These are phyloP conservation scores for Caenorhabditis wallacei DNA, from an alignment of 2,888 invertebrate genomes.

Conservation along the genomic window DNA sequence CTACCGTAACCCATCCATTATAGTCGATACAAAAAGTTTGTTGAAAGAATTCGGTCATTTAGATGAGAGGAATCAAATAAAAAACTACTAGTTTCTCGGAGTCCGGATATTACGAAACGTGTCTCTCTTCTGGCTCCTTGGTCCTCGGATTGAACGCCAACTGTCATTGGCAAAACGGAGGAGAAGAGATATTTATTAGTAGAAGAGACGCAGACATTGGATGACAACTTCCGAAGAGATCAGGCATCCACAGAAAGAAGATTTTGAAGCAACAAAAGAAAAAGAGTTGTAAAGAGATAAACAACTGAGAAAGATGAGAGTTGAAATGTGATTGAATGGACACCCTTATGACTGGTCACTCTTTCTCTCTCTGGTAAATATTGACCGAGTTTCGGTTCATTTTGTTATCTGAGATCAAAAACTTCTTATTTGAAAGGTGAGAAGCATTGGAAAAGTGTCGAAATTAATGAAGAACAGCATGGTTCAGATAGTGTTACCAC, in stretches of 20 bases:
- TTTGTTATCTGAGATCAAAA: background rate
- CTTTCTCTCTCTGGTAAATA: constrained; percentile 17
- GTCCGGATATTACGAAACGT: constrained; percentile 18
- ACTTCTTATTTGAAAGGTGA: too few relatives aligned
- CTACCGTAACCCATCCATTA: constrained; percentile 71
- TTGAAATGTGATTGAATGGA: constrained; percentile 27
- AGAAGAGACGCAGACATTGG: constrained; percentile 26
- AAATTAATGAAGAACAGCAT: too few relatives aligned
- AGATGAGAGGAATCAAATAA: background rate
- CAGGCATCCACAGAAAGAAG: too few relatives aligned
- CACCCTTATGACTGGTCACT: constrained; percentile 28
- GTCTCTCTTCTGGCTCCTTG: constrained; percentile 3
- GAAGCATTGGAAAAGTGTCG: too few relatives aligned
- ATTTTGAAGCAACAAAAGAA: background rate
- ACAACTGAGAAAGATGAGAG: constrained; percentile 12
- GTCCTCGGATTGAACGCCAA: constrained; percentile 16
- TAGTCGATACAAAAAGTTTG: constrained; percentile 72
- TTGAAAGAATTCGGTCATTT: constrained; percentile 55
- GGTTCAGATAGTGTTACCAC: too few relatives aligned
- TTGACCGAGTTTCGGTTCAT: background rate
- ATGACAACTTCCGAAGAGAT: constrained; percentile 21
- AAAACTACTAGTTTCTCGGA: constrained; percentile 15
- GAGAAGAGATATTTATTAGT: constrained; percentile 26
- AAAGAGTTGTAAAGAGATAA: constrained; percentile 27
- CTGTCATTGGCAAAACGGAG: constrained; percentile 16